Conservation (phyloP, 1,140 invertebrate genomes). For the Ceratosolen fusciceps region DNA sequence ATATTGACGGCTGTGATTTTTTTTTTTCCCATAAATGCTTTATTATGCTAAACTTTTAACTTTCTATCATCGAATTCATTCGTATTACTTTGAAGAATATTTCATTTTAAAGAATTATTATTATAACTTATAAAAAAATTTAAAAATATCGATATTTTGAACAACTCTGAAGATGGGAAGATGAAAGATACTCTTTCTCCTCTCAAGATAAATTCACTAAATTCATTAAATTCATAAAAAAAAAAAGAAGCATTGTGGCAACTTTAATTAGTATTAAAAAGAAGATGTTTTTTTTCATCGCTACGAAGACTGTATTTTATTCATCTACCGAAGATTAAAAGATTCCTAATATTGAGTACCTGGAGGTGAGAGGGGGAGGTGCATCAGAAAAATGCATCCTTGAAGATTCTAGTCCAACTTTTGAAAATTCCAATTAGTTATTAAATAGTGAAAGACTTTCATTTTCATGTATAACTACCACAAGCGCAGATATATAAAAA, state of each 20-base stretch:
- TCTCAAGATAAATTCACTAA: background rate
- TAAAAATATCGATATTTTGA: conserved; percentile 5
- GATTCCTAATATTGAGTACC: background rate
- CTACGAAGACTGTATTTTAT: conserved; percentile 32
- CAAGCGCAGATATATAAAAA: background rate
- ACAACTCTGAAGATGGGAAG: conserved; percentile 15
- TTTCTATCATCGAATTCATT: background rate
- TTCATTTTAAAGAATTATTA: background rate
- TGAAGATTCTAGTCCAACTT: conserved; percentile 32
- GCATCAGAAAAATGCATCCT: no score
- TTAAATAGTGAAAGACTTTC: no score
- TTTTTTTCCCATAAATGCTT: no score
- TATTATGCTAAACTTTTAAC: no score
- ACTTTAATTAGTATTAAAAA: background rate
- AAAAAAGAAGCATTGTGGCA: background rate
- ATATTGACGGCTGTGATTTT: background rate
- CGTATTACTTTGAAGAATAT: background rate
- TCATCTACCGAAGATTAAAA: conserved; percentile 42
- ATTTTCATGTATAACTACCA: no score
- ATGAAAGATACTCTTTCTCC: no score
- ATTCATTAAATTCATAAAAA: background rate
- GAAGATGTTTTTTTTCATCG: background rate
- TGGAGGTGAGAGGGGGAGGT: no score
- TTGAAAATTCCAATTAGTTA: background rate
- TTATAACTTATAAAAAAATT: background rate